Base-by-base conservation (phyloP, 2,888 invertebrate species). In the Kuschelorhynchus macadamiae region DNA sequence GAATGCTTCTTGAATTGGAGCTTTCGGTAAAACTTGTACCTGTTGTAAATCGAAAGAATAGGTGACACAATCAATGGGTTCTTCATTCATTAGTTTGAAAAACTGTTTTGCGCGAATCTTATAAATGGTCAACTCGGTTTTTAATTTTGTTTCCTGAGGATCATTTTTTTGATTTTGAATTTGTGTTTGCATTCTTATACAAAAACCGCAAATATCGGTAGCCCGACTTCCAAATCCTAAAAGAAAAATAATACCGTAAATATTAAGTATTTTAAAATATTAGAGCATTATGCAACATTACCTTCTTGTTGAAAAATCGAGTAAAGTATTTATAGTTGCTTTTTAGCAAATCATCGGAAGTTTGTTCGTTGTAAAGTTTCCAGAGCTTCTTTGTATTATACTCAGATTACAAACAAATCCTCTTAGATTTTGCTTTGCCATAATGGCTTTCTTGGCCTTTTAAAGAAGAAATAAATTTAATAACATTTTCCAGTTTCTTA, bases 1-100 rank as follows among this genome's bases (percentile, higher is more conserved):
- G 60, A 73, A 70, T 49, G 69, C 72, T 16, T 70, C 65, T 30
- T 64, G 47, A 21, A 71, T 71, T 11, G 70, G 41, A 1, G 46
- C 42, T 49, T 64, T 64, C 14, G 64, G 56, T 42, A 64, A 57
- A n/a, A 52, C 64, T 20, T 64, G 64, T 12, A 64, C 64, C 16
- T 64, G 64, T 44, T 64, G 64, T 18, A 64, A 39, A 18, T 64
- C 56, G 30, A 64, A 64, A 16, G 47, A 64, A 11, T 52, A 50
- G 7, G 25, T 25, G 25, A 25, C 36, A 36, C 36, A 7, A 12
- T 36, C 11, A 36, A 11, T 11, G 12, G 36, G 11, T n/a, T 36
- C 36, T 12, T 36, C 12, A 1, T 52, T 52, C 52, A 52, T 52
- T 33, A 52, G 17, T 1, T 14, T 52, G 7, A 16, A 33, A 52